A percentile compares a stretch with the other conserved stretches of the same genome.
These are phyloP conservation scores for Manis crassicaudata DNA, from an alignment of 2,797 vertebrate genomes.

Conservation along the genomic window DNA sequence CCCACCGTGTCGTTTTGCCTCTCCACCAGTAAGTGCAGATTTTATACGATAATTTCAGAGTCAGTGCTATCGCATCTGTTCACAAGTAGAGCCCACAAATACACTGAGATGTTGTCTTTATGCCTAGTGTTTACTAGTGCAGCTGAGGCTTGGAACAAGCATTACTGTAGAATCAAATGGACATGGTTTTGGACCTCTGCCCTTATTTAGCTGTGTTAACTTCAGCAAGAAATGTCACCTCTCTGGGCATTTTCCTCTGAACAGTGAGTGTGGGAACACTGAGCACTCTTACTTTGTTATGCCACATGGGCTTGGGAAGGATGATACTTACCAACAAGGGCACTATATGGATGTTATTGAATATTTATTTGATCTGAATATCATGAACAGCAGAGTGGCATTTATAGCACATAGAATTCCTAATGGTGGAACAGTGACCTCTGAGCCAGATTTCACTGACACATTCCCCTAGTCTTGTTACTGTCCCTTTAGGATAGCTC, in stretches of 20 bases:
- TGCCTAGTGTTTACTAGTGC: background rate
- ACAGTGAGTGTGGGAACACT: background rate
- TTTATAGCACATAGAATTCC: background rate
- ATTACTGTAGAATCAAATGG: background rate
- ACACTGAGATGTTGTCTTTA: background rate
- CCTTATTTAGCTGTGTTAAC: background rate
- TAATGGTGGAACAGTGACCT: background rate
- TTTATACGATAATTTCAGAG: conserved; percentile 26
- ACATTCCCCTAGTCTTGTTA: background rate
- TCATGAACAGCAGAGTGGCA: background rate
- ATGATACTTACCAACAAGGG: background rate
- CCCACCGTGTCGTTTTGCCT: conserved; percentile 94
- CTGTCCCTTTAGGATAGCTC: background rate
- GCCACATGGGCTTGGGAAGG: background rate
- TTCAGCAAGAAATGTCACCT: background rate
- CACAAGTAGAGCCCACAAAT: background rate
- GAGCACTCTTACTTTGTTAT: background rate
- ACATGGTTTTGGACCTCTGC: background rate
- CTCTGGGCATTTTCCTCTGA: background rate
- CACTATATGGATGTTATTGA: background rate
- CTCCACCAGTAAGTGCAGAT: conserved; percentile 93
- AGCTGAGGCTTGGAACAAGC: background rate
- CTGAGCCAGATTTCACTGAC: background rate
- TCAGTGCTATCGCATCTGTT: background rate
- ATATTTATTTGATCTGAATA: background rate